Evolutionary conservation across 2,113 vertebrate species (phyloP), one percentile per base, ranked within the genome.

Genomic region (Apodemus sylvaticus): DNA sequence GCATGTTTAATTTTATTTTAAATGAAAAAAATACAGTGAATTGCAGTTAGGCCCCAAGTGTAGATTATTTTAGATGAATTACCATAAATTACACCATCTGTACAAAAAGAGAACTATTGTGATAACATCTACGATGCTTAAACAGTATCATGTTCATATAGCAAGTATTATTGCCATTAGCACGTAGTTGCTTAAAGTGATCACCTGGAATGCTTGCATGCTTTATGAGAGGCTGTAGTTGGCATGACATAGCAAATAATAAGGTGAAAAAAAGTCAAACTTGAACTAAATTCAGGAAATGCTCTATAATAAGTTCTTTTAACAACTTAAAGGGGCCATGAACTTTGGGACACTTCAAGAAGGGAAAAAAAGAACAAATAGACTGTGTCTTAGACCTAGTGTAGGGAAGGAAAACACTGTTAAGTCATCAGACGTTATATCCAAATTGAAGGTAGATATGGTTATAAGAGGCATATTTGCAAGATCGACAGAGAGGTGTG

Each of bases 201-300:
- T 60, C 42, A 62, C 20, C 16, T 64, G 24, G 26, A 26, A 34
- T 42, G 2, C 60, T 12, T 22, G 9, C 4, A 31, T 42, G n/a
- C 2, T 77, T 6, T 36, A 16, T 0, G 4, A 94, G 24, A 94
- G 58, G 14, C 36, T 78, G 3, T 74, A 60, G 12, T 51, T 88
- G 76, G n/a, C 13, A 29, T 6, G 3, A 3, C 29, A 1, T 64
- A 55, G 24, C 13, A 87, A 77, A 70, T 60, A 94, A 29, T 36
- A 91, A 0, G 17, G 1, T 17, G 36, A 10, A 34, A 55, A 42
- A 81, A 68, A 2, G 4, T 36, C 68, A 26, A 81, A 66, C 64
- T 85, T 77, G 55, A 91, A 82, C 29, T 34, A 45, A 92, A 76
- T 87, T 70, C 58, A 94, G 70, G 20, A 55, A 77, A 42, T 5